These are phyloP conservation scores for Zele albiditarsus DNA, from an alignment of 2,888 invertebrate species.

Conservation along the genomic window DNA sequence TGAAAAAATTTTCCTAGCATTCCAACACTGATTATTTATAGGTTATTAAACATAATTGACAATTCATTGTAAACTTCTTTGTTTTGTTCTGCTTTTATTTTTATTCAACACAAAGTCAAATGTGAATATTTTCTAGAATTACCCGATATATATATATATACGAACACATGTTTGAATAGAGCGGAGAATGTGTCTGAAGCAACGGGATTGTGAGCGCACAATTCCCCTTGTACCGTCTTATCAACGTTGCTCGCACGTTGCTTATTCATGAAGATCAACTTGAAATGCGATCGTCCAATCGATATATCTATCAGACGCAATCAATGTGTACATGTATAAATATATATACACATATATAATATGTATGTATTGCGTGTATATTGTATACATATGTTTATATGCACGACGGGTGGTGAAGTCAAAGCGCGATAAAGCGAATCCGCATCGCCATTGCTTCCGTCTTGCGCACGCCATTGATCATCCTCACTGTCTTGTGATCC, in stretches of 20 bases:
- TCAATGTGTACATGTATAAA: neutral
- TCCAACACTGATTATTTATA: too few species aligned
- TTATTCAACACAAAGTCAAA: too few species aligned
- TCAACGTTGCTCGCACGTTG: conserved; percentile 16
- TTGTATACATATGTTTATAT: neutral
- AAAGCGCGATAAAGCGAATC: conserved; percentile 7
- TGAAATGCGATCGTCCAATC: conserved; percentile 1
- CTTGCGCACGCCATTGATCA: neutral
- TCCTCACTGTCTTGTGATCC: neutral
- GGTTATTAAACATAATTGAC: too few species aligned
- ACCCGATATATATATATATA: neutral
- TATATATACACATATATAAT: neutral
- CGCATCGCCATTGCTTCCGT: neutral
- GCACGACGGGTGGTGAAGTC: neutral
- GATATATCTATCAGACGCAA: conserved; percentile 27
- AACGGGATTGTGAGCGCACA: neutral
- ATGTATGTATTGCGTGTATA: neutral
- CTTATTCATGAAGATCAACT: conserved; percentile 34
- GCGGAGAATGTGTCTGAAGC: neutral
- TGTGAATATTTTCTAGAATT: too few species aligned
- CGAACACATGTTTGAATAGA: neutral
- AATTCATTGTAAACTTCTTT: too few species aligned
- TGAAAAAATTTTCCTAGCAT: too few species aligned
- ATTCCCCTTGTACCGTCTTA: neutral
- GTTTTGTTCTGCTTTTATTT: too few species aligned